Base-by-base conservation (phyloP, 2,113 vertebrate genomes). In the Brienomyrus brachyistius region DNA sequence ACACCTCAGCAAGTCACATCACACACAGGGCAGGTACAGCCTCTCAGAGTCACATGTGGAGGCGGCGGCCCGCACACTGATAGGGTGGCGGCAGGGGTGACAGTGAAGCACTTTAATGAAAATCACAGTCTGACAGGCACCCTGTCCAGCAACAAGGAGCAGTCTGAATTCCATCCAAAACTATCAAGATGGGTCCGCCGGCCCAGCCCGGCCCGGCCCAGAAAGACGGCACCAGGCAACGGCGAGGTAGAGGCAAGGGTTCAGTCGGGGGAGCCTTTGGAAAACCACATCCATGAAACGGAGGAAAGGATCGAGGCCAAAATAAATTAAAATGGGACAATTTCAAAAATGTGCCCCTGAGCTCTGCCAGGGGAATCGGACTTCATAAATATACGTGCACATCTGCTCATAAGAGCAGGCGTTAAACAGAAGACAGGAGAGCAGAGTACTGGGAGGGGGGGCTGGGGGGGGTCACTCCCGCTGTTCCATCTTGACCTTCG, bases 401-500 rank as follows among this genome's bases (percentile, higher is more conserved):
- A 77, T 77, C 13, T 31, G 62, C 62, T 31, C 9, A 27, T 77
- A 77, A 77, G 31, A 19, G 35, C 74, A 1, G 5, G 15, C 1
- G 4, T 40, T 35, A 74, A 31, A 74, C 66, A 13, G 62, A 11
- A 70, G 9, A 10, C 23, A 31, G 66, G 5, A 31, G 27, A 70
- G 66, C 27, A 31, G 66, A 23, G n/a, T 7, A 23, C 21, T 23
- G 21, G 21, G 56, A 15, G 17, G 56, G 56, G 17, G 43, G 52
- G 52, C 17, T 21, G 56, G 10, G 35, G 51, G 31, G 11, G 9
- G 56, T 96, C 92, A 95, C 91, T 96, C 96, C 88, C 95, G 92
- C 94, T 99, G 98, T 91, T 99, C 98, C 98, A 99, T 99, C 95
- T 99, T 99, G 92, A 99, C 98, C 97, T 99, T 99, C 0, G 98